Evolutionary conservation across 1,140 invertebrate genomes (phyloP), one percentile per base, ranked within the genome.

Genomic region (Melipona quadrifasciata): DNA sequence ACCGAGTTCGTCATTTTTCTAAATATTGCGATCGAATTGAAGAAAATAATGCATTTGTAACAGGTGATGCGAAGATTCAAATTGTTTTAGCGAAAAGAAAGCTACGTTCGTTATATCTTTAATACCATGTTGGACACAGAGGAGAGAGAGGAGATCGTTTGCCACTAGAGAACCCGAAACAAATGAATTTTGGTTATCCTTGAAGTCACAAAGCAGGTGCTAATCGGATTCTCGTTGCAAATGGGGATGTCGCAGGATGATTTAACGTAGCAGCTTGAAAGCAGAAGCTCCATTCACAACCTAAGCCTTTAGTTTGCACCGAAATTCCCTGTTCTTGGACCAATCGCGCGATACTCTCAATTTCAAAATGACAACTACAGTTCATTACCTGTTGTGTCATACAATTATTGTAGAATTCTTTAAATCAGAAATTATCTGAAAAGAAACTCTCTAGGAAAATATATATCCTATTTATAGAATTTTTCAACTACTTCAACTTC

Each of bases 181-280:
- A 21, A 31, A n/a, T 21, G 67, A 68, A 34, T 68, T 68, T 68
- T 19, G 31, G 27, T 21, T 16, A 27, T 16, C 31, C 31, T 68
- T 39, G 3, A 68, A 31, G 67, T 68, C 67, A 21, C 19, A 68
- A 68, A 68, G 31, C 19, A 34, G 14, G 31, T 68, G 67, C 31
- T 68, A 68, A 68, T 39, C 67, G 67, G 67, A 68, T 31, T 68
- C 67, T 21, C 27, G 17, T 68, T 68, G 67, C 67, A 39, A 68
- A 68, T 68, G 67, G 67, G 17, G 21, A 68, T 68, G 67, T 68
- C 19, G 21, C 31, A 21, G 31, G 31, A 68, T 39, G 67, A 34
- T n/a, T 68, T 68, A 68, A 21, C 24, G 65, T 12, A 16, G 31
- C n/a, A 16, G 17, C 31, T 34, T 34, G 31, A 19, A 34, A 21